Evolutionary conservation across 2,888 invertebrate genomes (phyloP), one percentile per base, ranked within the genome.

Genomic region (Ophion obscuratus): DNA sequence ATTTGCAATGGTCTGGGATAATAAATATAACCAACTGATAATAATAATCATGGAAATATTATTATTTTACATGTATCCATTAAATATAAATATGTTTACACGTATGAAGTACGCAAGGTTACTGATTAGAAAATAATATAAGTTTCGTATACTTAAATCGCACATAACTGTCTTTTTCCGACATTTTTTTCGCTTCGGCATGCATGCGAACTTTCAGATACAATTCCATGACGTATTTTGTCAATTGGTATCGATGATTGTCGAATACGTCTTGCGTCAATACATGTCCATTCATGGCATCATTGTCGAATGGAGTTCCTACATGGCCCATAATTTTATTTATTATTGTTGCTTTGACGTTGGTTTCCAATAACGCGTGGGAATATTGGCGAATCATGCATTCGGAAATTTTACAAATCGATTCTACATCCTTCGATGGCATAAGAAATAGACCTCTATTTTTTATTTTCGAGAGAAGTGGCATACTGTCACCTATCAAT

Each of bases 391-490:
- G 67, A 44, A 68, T 68, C 17, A 68, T 44, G 17, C 44, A 6
- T 44, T 68, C 67, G 20, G 44, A 68, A 68, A 73, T 74, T 57
- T 47, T 24, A 27, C 79, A 73, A 83, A 83, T 83, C 24, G 24
- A 20, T 40, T 36, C 31, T 27, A 83, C 83, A 73, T 83, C 67
- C 1, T 31, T n/a, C n/a, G 67, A 83, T 27, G 68, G 83, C 47
- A 14, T 67, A 17, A 83, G 24, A 66, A 74, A 87, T 14, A 66
- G 71, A 20, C 70, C 66, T 77, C 64, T 40, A 47, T 82, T 83
- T 70, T 73, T 75, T 66, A 81, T 75, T 77, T 74, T 67, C 0
- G 47, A 74, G 17, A 84, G 67, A 7, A 81, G 17, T 57, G 81
- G 80, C 70, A 81, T 68, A 27, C 66, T 27, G 20, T 40, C 44